These are phyloP conservation scores for Rhadina sibilatrix DNA, from an alignment of 2,113 vertebrate species.

Conservation along the genomic window DNA sequence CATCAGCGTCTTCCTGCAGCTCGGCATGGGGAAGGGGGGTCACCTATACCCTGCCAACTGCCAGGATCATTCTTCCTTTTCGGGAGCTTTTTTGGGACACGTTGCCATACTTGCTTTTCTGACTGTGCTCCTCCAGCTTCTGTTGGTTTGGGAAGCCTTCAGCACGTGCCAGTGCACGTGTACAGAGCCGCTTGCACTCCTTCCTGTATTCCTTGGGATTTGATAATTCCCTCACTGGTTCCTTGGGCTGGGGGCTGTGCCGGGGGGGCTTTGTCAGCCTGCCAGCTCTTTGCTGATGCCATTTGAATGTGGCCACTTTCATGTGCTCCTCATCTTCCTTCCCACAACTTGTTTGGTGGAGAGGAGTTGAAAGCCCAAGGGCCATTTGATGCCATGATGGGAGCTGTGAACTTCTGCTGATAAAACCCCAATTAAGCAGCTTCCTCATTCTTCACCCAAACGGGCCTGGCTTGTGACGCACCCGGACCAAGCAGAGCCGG, in stretches of 20 bases:
- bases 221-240: neutral
- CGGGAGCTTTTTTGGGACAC: neutral
- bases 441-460: constrained; percentile 47
- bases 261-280: neutral
- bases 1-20: neutral
- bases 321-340: constrained; percentile 40
- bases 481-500: neutral
- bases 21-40: neutral
- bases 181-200: accelerated
- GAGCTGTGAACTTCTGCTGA: constrained; percentile 21
- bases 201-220: neutral
- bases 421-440: constrained; percentile 21
- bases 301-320: constrained; percentile 55
- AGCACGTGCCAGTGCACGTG: neutral
- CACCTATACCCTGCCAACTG: neutral
- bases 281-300: constrained; percentile 21
- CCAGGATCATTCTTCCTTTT: neutral
- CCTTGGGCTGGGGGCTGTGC: neutral
- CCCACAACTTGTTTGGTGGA: constrained; percentile 38
- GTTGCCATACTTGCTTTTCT: neutral
- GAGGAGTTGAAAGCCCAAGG: constrained; percentile 40
- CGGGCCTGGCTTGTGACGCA: neutral
- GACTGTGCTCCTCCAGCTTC: neutral
- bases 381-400: constrained; percentile 39
- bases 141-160: neutral